Evolutionary conservation across 2,888 invertebrate species (phyloP).

Genomic region (Acronicta psi): DNA sequence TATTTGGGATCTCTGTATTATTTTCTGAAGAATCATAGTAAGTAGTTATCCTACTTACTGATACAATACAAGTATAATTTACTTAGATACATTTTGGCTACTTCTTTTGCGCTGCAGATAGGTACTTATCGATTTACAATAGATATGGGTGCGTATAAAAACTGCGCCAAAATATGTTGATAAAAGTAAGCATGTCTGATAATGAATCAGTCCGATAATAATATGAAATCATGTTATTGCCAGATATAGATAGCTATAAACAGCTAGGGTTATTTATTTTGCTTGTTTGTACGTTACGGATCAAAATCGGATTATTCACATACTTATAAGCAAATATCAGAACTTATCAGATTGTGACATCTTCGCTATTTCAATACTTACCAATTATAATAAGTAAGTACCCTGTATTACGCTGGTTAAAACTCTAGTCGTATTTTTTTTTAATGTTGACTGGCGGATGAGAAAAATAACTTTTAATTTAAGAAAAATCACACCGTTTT

Average conservation of each 20-base stretch:
- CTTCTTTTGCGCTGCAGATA: conserved; percentile 39
- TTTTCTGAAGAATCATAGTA: conserved; percentile 18
- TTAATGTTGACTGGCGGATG: too few relatives aligned
- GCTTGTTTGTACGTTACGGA: conserved; percentile 15
- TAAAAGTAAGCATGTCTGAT: conserved; percentile 44
- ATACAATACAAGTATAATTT: conserved; percentile 11
- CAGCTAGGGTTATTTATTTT: conserved; percentile 15
- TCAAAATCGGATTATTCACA: conserved; percentile 24
- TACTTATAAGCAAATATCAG: background rate
- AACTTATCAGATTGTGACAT: background rate
- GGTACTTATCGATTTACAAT: conserved; percentile 49
- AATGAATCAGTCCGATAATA: conserved; percentile 30
- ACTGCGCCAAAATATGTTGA: conserved; percentile 49
- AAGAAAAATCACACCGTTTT: too few relatives aligned
- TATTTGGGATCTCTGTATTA: conserved; percentile 16
- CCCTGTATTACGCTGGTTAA: too few relatives aligned
- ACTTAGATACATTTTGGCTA: conserved; percentile 38
- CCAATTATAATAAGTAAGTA: too few relatives aligned
- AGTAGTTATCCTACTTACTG: too few relatives aligned
- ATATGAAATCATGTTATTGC: conserved; percentile 42
- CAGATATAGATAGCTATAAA: conserved; percentile 3
- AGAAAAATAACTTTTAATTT: too few relatives aligned
- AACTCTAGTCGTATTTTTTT: too few relatives aligned
- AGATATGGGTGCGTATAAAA: conserved; percentile 50
- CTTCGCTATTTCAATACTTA: too few relatives aligned